Conservation (phyloP, 2,797 vertebrate genomes). For the Rhyacichthys aspro region DNA sequence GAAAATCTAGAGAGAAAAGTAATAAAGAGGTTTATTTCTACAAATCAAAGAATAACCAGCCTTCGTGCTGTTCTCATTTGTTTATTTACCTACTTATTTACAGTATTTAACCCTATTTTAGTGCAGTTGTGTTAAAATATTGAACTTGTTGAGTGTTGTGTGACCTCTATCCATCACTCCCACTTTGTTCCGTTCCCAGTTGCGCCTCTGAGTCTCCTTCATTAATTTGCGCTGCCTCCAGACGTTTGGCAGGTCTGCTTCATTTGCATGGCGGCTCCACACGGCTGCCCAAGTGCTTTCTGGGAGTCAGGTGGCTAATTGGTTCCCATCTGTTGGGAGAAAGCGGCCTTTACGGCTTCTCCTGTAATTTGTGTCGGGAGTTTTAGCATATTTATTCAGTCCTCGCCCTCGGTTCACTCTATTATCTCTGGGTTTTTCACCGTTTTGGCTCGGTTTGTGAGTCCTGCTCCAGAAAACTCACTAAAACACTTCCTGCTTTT, state of each 20-base stretch:
- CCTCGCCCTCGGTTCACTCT: background rate
- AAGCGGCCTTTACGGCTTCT: slow-evolving; percentile 46
- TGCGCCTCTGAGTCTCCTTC: slow-evolving; percentile 40
- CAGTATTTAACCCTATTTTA: too few species aligned
- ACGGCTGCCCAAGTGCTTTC: slow-evolving; percentile 70
- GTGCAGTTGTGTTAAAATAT: too few species aligned
- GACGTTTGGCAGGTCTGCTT: slow-evolving; percentile 54
- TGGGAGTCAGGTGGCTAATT: slow-evolving; percentile 76
- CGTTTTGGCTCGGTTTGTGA: background rate
- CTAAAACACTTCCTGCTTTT: background rate
- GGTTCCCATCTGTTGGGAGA: slow-evolving; percentile 76
- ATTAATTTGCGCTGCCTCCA: slow-evolving; percentile 63
- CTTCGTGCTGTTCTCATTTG: too few species aligned
- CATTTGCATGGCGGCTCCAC: slow-evolving; percentile 72
- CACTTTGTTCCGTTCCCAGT: slow-evolving; percentile 42
- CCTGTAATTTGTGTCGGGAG: slow-evolving; percentile 60
- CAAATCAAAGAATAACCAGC: too few species aligned
- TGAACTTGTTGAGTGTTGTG: too few species aligned
- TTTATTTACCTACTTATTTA: too few species aligned
- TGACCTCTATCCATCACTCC: slow-evolving; percentile 46
- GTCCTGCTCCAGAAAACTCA: background rate
- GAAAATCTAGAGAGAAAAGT: too few species aligned
- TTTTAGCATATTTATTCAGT: slow-evolving; percentile 48
- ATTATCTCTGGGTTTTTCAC: background rate
- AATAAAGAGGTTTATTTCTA: too few species aligned